These are phyloP conservation scores for Hyles lineata DNA, from an alignment of 2,888 invertebrate species.

Conservation along the genomic window DNA sequence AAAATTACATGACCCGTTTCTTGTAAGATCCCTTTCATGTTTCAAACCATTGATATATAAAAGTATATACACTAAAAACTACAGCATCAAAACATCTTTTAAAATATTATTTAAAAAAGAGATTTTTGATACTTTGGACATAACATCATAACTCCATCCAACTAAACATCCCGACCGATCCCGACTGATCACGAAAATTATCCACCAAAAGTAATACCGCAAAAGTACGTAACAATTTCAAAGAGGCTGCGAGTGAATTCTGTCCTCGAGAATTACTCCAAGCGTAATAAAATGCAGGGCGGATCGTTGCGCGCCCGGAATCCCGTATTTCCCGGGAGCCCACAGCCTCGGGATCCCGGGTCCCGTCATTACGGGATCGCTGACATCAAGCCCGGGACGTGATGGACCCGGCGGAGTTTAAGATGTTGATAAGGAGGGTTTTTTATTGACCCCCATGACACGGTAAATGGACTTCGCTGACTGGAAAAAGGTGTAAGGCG, in stretches of 20 bases:
- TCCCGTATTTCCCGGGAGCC: conserved; percentile 51
- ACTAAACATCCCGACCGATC: too few relatives aligned
- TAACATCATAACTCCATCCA: too few relatives aligned
- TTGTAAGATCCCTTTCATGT: too few relatives aligned
- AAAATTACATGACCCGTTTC: too few relatives aligned
- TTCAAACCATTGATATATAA: too few relatives aligned
- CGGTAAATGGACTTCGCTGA: not conserved
- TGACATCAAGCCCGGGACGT: conserved; percentile 51
- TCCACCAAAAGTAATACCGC: not conserved
- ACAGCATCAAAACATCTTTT: too few relatives aligned
- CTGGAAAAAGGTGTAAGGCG: too few relatives aligned
- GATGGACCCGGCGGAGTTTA: conserved; percentile 25
- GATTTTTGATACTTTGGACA: too few relatives aligned
- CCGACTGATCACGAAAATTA: not conserved
- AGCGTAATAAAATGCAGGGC: conserved; percentile 52
- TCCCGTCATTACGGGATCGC: conserved; percentile 59
- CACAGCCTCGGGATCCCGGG: conserved; percentile 45
- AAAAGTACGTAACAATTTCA: conserved; percentile 7
- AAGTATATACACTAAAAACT: too few relatives aligned
- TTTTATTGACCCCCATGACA: conserved; percentile 26
- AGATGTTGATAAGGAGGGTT: conserved; percentile 7
- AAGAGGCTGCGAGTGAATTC: conserved; percentile 7
- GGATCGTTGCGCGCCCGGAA: conserved; percentile 41
- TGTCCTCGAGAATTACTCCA: conserved; percentile 48
- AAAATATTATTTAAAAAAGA: too few relatives aligned